Evolutionary conservation across 2,888 invertebrate genomes (phyloP).

Genomic region (Cephus sareptanus): DNA sequence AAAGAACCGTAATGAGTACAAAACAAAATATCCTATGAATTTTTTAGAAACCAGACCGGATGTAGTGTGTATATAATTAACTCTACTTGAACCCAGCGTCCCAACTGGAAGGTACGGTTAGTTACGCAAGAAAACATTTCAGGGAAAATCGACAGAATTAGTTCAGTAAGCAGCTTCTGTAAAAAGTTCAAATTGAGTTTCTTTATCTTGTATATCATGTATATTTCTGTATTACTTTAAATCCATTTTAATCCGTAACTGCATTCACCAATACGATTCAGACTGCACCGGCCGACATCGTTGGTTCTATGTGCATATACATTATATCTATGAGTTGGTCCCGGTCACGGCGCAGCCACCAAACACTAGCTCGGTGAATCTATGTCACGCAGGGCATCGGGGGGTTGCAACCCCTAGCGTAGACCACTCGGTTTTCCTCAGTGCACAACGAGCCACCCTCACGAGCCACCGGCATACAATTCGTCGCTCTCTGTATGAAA

Average conservation of each 20-base stretch:
- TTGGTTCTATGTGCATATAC: background rate
- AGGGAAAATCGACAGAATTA: background rate
- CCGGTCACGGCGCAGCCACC: constrained; percentile 44
- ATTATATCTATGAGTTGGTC: constrained; percentile 24
- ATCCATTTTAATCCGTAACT: constrained; percentile 7
- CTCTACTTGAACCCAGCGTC: background rate
- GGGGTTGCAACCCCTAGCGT: constrained; percentile 7
- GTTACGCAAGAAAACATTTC: background rate
- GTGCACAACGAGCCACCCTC: constrained; percentile 1
- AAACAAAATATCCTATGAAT: background rate
- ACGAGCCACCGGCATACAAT: background rate
- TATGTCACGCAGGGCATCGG: constrained; percentile 38
- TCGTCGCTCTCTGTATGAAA: constrained; percentile 7
- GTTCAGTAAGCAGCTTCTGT: background rate
- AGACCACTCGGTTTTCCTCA: background rate
- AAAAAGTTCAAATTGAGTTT: background rate
- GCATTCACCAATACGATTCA: constrained; percentile 30
- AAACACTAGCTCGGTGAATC: constrained; percentile 22
- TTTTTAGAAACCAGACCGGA: background rate
- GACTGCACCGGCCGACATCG: background rate
- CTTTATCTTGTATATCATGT: background rate
- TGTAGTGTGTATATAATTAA: background rate
- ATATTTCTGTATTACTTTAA: background rate
- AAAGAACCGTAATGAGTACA: background rate
- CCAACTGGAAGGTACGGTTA: background rate